Evolutionary conservation across 2,113 vertebrate species (phyloP).

Genomic region (Lophotis ruficrista): DNA sequence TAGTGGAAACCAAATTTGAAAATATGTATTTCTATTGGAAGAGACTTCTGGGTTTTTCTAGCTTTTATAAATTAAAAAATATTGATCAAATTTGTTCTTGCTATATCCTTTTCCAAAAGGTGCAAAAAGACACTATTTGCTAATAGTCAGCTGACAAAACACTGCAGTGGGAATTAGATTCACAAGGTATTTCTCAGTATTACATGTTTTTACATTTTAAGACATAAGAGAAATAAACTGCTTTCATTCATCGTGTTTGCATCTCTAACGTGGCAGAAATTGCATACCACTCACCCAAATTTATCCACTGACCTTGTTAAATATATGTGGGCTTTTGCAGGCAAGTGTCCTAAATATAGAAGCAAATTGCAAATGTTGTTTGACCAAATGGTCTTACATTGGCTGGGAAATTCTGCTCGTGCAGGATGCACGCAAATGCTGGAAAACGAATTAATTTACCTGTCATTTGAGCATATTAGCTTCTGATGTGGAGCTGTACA

Average conservation of each 20-base stretch:
- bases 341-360: background rate
- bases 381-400: background rate
- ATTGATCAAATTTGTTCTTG: rapidly evolving
- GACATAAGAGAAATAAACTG: background rate
- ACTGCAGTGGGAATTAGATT: background rate
- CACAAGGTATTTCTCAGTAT: background rate
- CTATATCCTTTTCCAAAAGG: background rate
- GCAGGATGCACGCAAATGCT: background rate
- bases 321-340: background rate
- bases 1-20: background rate
- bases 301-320: constrained; percentile 16
- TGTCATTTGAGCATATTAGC: background rate
- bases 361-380: background rate
- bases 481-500: background rate
- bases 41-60: background rate
- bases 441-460: background rate
- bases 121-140: background rate
- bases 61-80: background rate
- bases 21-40: background rate
- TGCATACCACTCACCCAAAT: background rate
- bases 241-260: background rate
- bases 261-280: background rate
- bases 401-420: background rate
- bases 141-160: background rate
- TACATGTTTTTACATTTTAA: background rate